Evolutionary conservation across 1,140 invertebrate species (phyloP).

Genomic region (Triops cancriformis): DNA sequence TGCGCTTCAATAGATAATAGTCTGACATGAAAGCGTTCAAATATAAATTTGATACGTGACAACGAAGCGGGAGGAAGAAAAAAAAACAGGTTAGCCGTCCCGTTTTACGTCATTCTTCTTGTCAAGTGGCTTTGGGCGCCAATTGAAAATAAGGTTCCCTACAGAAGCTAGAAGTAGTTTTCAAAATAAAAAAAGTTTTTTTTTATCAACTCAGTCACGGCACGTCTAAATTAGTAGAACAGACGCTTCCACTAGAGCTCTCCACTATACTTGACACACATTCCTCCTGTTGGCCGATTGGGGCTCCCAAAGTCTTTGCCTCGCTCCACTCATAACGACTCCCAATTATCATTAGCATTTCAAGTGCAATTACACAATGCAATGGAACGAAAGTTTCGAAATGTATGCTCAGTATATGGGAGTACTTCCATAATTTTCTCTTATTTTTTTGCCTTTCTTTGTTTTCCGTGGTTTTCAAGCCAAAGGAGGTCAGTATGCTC

Average conservation of each 20-base stretch:
- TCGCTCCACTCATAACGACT: background rate
- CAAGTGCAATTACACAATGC: background rate
- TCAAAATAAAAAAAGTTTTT: too few relatives aligned
- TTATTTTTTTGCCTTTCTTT: too few relatives aligned
- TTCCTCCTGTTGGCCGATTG: background rate
- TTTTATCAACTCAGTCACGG: too few relatives aligned
- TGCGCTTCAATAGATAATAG: too few relatives aligned
- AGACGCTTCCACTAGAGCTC: background rate
- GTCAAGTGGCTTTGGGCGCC: background rate
- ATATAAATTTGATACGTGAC: background rate
- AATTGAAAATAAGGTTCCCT: too few relatives aligned
- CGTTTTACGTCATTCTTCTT: background rate
- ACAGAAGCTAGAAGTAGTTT: too few relatives aligned
- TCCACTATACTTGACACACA: conserved; percentile 3
- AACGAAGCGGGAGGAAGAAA: background rate
- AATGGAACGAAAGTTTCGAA: background rate
- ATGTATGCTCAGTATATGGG: too few relatives aligned
- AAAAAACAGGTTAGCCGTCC: conserved; percentile 16
- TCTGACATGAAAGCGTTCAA: background rate
- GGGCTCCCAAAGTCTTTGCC: background rate
- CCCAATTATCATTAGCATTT: background rate
- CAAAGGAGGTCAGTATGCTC: background rate
- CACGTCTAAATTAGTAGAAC: background rate
- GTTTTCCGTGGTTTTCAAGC: background rate
- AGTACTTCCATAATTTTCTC: too few relatives aligned